A percentile compares a stretch with the other conserved stretches of the same genome.
phyloP scores from a whole-genome alignment of 2,888 invertebrate species.

The Cheilosia vernalis region DNA sequence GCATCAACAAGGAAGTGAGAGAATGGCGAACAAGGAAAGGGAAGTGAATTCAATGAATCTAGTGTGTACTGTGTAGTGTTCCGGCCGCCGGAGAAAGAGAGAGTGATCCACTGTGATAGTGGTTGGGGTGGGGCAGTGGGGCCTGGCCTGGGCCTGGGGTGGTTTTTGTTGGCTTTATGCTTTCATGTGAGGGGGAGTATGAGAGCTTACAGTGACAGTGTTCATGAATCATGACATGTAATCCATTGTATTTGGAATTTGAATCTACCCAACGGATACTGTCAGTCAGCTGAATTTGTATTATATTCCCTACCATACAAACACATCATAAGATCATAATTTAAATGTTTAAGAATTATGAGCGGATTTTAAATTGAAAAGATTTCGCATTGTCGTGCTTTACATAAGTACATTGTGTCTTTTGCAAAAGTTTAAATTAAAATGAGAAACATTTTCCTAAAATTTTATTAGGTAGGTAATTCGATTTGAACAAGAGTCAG shows the following conservation, averaged over 20 bases:
- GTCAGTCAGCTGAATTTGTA: neutral
- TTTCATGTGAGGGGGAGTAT: neutral
- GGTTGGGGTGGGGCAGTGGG: too few species aligned
- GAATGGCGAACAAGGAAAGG: neutral
- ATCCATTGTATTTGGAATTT: slow-evolving; percentile 1
- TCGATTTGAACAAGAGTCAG: slow-evolving; percentile 16
- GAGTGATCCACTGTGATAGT: too few species aligned
- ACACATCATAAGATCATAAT: neutral
- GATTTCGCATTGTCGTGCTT: slow-evolving; percentile 29
- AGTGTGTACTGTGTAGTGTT: too few species aligned
- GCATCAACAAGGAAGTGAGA: slow-evolving; percentile 25
- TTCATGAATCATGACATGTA: slow-evolving; percentile 63
- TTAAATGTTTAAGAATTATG: slow-evolving; percentile 12
- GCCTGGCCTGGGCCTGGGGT: too few species aligned
- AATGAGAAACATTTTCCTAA: neutral
- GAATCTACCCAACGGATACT: too few species aligned
- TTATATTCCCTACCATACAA: neutral
- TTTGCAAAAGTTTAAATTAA: slow-evolving; percentile 53
- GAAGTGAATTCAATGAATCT: slow-evolving; percentile 11
- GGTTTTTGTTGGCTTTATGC: too few species aligned
- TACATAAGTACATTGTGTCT: slow-evolving; percentile 44
- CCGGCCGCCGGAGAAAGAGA: too few species aligned
- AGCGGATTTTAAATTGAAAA: slow-evolving; percentile 35
- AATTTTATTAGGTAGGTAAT: neutral
- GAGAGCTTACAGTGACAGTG: slow-evolving; percentile 13